Conservation (phyloP, 2,888 invertebrate genomes). For the Elmis aenea region DNA sequence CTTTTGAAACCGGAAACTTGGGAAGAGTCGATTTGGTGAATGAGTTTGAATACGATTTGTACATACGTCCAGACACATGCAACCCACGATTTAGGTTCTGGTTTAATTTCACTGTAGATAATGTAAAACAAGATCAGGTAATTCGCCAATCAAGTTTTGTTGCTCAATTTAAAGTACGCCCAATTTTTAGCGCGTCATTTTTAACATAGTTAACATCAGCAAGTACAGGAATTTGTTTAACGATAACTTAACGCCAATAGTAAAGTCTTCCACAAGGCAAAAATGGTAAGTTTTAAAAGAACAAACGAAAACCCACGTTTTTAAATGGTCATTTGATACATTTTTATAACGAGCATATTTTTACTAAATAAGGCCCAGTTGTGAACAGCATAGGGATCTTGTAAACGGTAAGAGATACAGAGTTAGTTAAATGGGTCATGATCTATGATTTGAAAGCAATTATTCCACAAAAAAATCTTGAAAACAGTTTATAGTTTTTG, state of each 20-base stretch:
- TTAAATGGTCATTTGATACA: too few species aligned
- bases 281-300: slow-evolving; percentile 87
- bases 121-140: slow-evolving; percentile 85
- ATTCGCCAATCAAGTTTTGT: slow-evolving; percentile 4
- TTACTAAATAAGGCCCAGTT: too few species aligned
- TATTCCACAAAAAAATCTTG: too few species aligned
- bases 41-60: slow-evolving; percentile 94
- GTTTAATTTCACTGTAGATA: slow-evolving; percentile 98
- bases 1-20: slow-evolving; percentile 94
- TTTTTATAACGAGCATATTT: too few species aligned
- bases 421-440: too few species aligned
- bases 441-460: too few species aligned
- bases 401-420: too few species aligned
- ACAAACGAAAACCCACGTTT: too few species aligned
- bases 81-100: slow-evolving; percentile 89
- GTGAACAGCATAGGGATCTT: too few species aligned
- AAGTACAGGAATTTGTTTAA: slow-evolving; percentile 86
- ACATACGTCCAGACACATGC: slow-evolving; percentile 93
- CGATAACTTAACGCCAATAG: slow-evolving; percentile 87
- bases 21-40: slow-evolving; percentile 92
- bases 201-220: slow-evolving; percentile 95
- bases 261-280: slow-evolving; percentile 83
- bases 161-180: too few species aligned
- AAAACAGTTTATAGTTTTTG: too few species aligned
- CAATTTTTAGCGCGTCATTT: slow-evolving; percentile 77